These are phyloP conservation scores for Megaceryle torquata DNA, from an alignment of 2,113 vertebrate genomes.

Conservation along the genomic window DNA sequence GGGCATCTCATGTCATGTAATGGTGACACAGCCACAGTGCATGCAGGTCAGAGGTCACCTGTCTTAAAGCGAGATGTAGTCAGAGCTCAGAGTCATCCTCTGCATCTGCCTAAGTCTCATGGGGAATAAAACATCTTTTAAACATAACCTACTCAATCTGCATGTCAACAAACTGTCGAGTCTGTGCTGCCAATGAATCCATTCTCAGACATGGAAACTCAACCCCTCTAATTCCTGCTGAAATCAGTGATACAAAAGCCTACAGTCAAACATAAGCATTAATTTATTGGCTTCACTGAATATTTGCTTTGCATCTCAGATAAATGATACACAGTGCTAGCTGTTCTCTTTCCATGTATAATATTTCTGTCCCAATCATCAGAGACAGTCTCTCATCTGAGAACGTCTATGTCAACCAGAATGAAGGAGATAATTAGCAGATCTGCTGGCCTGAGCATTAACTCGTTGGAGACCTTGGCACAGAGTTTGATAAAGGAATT, in stretches of 20 bases:
- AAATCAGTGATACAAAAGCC: not conserved
- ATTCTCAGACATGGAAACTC: not conserved
- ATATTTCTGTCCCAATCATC: not conserved
- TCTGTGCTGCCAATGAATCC: not conserved
- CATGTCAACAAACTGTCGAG: not conserved
- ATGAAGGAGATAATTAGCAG: not conserved
- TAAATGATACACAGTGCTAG: not conserved
- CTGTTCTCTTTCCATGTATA: not conserved
- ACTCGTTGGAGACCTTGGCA: not conserved
- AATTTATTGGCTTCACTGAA: not conserved
- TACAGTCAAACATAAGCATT: not conserved
- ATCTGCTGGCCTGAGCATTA: not conserved
- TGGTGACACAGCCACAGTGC: not conserved
- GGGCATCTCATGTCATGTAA: not conserved
- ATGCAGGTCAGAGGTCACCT: not conserved
- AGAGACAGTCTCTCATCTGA: not conserved
- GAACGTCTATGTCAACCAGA: fast-evolving
- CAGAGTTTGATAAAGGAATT: not conserved
- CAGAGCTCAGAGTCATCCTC: not conserved
- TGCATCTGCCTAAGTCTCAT: not conserved
- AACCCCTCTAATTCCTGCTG: not conserved
- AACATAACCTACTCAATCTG: not conserved
- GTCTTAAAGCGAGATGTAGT: not conserved
- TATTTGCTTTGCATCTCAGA: not conserved
- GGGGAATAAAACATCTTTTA: not conserved